phyloP scores from a whole-genome alignment of 2,113 vertebrate species.

The Tupaia tana region DNA sequence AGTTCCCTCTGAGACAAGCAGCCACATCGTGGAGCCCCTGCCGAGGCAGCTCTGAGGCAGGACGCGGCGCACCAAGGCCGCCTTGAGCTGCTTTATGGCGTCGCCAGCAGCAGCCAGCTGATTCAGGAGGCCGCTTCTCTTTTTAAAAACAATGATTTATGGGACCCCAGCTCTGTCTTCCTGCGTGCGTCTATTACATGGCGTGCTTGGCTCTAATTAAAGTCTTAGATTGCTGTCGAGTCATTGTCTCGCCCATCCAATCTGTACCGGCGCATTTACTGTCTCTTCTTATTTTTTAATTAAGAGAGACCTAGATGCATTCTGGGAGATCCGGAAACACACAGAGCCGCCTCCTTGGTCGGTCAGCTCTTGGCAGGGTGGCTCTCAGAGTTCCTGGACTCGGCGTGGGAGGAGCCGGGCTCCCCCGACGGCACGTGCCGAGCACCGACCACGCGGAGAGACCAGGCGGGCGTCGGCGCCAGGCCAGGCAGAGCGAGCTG shows the following conservation, averaged over 20 bases:
- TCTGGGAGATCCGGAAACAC: slow-evolving; percentile 48
- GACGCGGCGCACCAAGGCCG: background rate
- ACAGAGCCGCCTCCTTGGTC: background rate
- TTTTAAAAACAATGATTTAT: slow-evolving; percentile 69
- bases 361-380: background rate
- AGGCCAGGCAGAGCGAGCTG: background rate
- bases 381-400: background rate
- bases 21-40: background rate
- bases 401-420: background rate
- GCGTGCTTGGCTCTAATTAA: slow-evolving; percentile 69
- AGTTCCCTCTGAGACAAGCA: background rate
- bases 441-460: background rate
- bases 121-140: slow-evolving; percentile 17
- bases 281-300: slow-evolving; percentile 74
- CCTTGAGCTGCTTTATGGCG: slow-evolving; percentile 23
- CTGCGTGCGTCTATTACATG: background rate
- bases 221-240: slow-evolving; percentile 69
- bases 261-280: slow-evolving; percentile 68
- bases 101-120: slow-evolving; percentile 35
- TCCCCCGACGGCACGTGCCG: fast-evolving
- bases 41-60: background rate
- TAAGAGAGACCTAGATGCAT: slow-evolving; percentile 61
- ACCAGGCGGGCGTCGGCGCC: no score
- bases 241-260: slow-evolving; percentile 61
- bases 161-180: slow-evolving; percentile 2